These are phyloP conservation scores for Macaria liturata DNA, from an alignment of 2,888 invertebrate genomes.

Conservation along the genomic window DNA sequence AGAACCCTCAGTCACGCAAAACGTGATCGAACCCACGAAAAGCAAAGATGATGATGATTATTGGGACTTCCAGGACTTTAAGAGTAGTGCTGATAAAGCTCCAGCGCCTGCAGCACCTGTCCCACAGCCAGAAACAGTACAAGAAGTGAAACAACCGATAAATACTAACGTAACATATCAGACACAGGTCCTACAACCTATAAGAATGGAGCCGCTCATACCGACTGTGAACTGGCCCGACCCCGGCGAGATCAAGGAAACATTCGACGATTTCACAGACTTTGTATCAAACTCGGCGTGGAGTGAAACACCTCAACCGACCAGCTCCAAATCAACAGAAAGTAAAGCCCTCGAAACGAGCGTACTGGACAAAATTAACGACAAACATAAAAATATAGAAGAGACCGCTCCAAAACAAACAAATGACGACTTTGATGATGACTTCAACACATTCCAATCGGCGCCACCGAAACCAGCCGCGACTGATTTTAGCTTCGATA, in stretches of 20 bases:
- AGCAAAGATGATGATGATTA: slow-evolving; percentile 59
- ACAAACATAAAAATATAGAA: slow-evolving; percentile 24
- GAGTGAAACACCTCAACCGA: slow-evolving; percentile 33
- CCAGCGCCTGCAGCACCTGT: slow-evolving; percentile 23
- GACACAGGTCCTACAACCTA: slow-evolving; percentile 69
- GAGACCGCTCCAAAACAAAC: slow-evolving; percentile 19
- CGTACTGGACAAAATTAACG: slow-evolving; percentile 22
- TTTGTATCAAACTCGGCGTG: slow-evolving; percentile 60
- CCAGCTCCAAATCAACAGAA: slow-evolving; percentile 21
- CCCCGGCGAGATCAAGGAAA: slow-evolving; percentile 75
- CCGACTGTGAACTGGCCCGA: slow-evolving; percentile 79
- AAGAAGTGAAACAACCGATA: slow-evolving; percentile 30
- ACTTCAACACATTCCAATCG: slow-evolving; percentile 76
- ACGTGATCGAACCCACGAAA: slow-evolving; percentile 27
- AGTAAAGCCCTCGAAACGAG: slow-evolving; percentile 21
- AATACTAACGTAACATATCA: slow-evolving; percentile 48
- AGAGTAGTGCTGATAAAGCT: slow-evolving; percentile 43
- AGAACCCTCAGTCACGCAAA: slow-evolving; percentile 32
- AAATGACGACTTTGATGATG: slow-evolving; percentile 56
- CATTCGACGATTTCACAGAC: slow-evolving; percentile 73
- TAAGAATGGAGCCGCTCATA: slow-evolving; percentile 66
- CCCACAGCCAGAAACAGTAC: slow-evolving; percentile 26
- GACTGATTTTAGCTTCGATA: slow-evolving; percentile 33
- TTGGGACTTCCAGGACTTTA: slow-evolving; percentile 76
- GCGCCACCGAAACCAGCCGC: slow-evolving; percentile 51